Conservation (phyloP, 1,140 invertebrate species). For the Dinoponera quadriceps region DNA sequence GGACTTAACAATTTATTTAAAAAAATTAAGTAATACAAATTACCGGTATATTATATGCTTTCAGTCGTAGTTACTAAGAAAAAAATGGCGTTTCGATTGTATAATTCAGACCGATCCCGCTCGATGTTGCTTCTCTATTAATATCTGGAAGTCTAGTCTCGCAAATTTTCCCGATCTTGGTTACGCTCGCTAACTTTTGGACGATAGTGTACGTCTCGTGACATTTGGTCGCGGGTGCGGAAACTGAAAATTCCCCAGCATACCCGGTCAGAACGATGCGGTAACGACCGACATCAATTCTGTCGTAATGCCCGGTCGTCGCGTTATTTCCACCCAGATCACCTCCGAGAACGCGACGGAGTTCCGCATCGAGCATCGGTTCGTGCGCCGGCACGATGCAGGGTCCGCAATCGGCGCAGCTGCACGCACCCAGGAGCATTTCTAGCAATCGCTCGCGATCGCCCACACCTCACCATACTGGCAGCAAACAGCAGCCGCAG, state of each 20-base stretch:
- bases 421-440: conserved; percentile 79
- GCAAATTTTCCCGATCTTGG: conserved; percentile 13
- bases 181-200: not conserved
- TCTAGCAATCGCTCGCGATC: conserved; percentile 85
- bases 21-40: too few species aligned
- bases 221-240: conserved; percentile 29
- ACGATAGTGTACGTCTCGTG: not conserved
- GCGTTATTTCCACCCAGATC: conserved; percentile 80
- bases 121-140: too few species aligned
- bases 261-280: not conserved
- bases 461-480: conserved; percentile 83
- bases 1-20: too few species aligned
- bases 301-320: conserved; percentile 20
- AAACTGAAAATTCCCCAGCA: conserved; percentile 32
- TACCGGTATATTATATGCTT: too few species aligned
- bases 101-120: too few species aligned
- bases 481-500: conserved; percentile 43
- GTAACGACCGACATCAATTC: conserved; percentile 51
- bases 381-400: conserved; percentile 81
- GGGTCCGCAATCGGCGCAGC: conserved; percentile 78
- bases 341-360: conserved; percentile 86
- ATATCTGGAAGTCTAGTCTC: too few species aligned
- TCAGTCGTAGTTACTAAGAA: too few species aligned
- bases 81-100: too few species aligned
- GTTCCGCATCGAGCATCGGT: conserved; percentile 86